Conservation (phyloP, 2,888 invertebrate genomes). For the Onthophagus sagittarius region DNA sequence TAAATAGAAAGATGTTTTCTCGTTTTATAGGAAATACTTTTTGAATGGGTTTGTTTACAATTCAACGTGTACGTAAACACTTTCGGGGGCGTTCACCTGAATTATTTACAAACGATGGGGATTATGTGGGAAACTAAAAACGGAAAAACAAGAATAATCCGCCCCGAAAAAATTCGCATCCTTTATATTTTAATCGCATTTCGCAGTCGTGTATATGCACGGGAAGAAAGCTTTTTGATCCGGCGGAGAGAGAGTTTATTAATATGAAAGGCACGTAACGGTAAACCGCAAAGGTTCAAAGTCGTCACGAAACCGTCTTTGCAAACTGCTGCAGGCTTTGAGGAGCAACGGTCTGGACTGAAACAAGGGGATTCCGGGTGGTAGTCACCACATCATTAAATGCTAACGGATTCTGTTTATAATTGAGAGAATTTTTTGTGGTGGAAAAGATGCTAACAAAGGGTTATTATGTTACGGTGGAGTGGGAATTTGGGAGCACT, state of each 20-base stretch:
- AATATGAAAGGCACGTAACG: neutral
- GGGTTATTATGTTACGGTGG: too few relatives aligned
- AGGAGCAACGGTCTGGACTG: neutral
- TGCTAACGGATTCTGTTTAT: neutral
- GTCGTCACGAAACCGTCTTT: neutral
- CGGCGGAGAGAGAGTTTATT: neutral
- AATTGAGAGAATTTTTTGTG: neutral
- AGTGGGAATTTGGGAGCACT: too few relatives aligned
- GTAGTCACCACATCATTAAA: neutral
- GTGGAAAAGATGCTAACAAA: too few relatives aligned
- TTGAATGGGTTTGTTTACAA: neutral
- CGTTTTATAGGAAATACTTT: neutral
- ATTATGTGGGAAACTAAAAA: neutral
- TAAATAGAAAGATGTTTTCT: neutral
- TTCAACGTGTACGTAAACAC: neutral
- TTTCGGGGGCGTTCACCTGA: neutral
- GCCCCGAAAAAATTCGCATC: too few relatives aligned
- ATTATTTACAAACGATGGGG: neutral
- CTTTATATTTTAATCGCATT: too few relatives aligned
- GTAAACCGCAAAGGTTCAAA: neutral
- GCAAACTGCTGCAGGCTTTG: neutral
- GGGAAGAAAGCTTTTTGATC: neutral
- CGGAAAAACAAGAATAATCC: neutral
- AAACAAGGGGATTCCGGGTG: neutral
- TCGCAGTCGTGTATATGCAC: too few relatives aligned